Percentiles rank a stretch among this genome's conserved stretches.
Evolutionary conservation across 2,113 vertebrate species (phyloP).

Genomic region (Myrmecobius fasciatus): DNA sequence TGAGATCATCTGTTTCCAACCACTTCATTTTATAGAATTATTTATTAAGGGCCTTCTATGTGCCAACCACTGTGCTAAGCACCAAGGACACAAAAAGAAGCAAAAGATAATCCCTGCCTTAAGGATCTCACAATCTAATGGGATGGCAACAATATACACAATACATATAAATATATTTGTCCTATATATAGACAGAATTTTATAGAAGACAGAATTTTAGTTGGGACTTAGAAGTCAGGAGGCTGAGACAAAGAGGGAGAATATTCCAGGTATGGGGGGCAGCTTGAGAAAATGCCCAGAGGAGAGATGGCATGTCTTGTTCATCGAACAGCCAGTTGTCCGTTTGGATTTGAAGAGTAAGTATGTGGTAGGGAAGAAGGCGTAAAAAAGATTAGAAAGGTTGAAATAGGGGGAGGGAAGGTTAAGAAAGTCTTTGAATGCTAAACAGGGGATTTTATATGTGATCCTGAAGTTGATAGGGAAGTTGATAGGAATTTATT

Average conservation of each 20-base stretch:
- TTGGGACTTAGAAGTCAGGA: not conserved
- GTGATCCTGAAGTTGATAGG: not conserved
- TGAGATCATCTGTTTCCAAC: not conserved
- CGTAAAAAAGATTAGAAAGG: not conserved
- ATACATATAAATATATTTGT: too few relatives aligned
- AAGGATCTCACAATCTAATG: not conserved
- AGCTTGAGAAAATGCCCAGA: not conserved
- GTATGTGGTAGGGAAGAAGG: not conserved
- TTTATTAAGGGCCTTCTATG: not conserved
- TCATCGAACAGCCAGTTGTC: not conserved
- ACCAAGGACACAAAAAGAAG: not conserved
- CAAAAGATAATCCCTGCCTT: not conserved
- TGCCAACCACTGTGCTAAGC: not conserved
- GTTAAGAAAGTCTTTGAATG: not conserved
- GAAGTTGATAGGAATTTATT: not conserved
- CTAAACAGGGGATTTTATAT: not conserved
- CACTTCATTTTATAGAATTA: not conserved
- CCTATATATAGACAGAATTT: too few relatives aligned
- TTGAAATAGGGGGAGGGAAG: not conserved
- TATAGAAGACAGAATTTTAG: not conserved
- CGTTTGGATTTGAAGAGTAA: not conserved
- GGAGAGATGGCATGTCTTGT: not conserved
- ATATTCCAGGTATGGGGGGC: not conserved
- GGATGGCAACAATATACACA: not conserved
- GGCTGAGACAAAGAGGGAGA: not conserved